Base-by-base conservation (phyloP, 2,113 vertebrate genomes). In the Catharus bicknelli region DNA sequence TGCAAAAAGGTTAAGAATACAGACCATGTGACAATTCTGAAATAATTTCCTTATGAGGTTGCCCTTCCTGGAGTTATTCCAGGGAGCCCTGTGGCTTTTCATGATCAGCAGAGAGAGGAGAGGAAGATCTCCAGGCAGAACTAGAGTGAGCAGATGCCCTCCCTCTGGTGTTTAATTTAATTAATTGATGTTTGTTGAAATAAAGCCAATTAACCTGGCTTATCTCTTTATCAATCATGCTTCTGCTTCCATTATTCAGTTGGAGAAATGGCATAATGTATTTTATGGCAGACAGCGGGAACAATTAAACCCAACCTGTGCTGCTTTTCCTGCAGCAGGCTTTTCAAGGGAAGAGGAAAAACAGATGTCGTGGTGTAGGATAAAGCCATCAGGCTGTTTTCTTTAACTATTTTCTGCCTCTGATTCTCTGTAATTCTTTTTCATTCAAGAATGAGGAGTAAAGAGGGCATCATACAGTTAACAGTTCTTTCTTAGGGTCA, bases 111-210 rank as follows among this genome's bases (percentile, higher is more conserved):
- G 75, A 81, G 75, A 83, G 55, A 77, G 61, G 53, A 76, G 66
- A 85, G 43, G 51, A 85, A 40, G 54, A 86, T 57, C 61, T 90
- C 36, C 40, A 82, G 64, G 57, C 76, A 81, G 83, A 95, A 79
- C 59, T 70, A 62, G 32, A 83, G 36, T 16, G 76, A 95, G 58
- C 91, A 96, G 90, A 90, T 95, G 91, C 88, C 88, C 73, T 94
- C 91, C 79, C 76, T 94, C 87, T 90, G 80, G 88, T 90, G 76
- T 91, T 96, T 79, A 91, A 94, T 88, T 94, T 95, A 88, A 95
- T 96, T 96, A 96, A 95, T 95, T 91, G 92, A 86, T 95, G 88
- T 96, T 93, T 96, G 88, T 91, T 95, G 91, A 96, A 95, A 90
- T 93, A 95, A 94, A 95, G 93, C 83, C 75, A 96, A 95, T 96